Base-by-base conservation (phyloP, 2,888 invertebrate species). In the Lissocephala sabroskyi region DNA sequence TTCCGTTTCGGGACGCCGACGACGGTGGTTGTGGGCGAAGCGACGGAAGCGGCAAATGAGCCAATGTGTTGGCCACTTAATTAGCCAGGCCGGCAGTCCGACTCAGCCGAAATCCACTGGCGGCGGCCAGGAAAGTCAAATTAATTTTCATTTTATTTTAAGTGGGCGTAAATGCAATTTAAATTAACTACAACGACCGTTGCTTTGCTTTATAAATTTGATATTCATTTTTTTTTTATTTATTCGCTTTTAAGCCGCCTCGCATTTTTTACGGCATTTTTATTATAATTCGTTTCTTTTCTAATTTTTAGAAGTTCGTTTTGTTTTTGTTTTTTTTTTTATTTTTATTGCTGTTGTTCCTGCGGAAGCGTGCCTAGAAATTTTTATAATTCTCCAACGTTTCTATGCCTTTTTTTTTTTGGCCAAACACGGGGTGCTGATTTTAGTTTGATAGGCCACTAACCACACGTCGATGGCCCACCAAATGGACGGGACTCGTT, bases 101-200 rank as follows among this genome's bases (percentile, higher is more conserved):
- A n/a, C 7, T 23, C 56, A 4, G 30, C 30, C 6, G 43, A 46
- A 43, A 23, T 23, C 4, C 4, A 23, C 23, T 23, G 23, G 23
- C 7, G 3, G 23, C 4, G 7, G 23, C 4, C 4, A 5, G 23
- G 7, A 23, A 7, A 23, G 23, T 64, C 61, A 71, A 67, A 70
- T 70, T 70, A 70, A 70, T 70, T 70, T 63, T 61, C 68, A 73
- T 70, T 70, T 68, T 63, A 63, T 70, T 68, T 63, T 61, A 65
- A 68, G 74, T 65, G 68, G 74, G 68, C 74, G 68, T 57, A 73
- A 73, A 70, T 73, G 65, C 68, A 70, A 70, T 70, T 70, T 61
- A 68, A 73, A 73, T 73, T 63, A 70, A 68, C 65, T 73, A 65
- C 68, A 65, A 56, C 26, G 30, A 46, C 42, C n/a, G n/a, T n/a